These are phyloP conservation scores for Sphecodes monilicornis DNA, from an alignment of 2,888 invertebrate genomes.

Conservation along the genomic window DNA sequence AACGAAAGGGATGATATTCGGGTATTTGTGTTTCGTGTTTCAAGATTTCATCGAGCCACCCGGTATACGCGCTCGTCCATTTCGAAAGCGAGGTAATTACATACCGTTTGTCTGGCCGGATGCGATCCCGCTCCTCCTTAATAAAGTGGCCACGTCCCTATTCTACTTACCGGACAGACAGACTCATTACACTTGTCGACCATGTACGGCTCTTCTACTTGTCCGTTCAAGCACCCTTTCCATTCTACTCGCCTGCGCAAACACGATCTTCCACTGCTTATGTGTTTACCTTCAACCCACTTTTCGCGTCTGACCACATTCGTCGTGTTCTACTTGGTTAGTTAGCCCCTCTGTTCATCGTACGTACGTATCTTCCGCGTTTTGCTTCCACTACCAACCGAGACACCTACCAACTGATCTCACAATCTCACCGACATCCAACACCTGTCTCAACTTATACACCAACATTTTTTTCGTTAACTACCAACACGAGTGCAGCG, in stretches of 20 bases:
- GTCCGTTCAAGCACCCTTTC: constrained; percentile 16
- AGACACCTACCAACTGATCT: neutral
- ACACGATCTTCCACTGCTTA: constrained; percentile 16
- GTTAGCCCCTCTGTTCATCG: constrained; percentile 1
- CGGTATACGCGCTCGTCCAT: neutral
- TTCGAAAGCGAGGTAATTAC: neutral
- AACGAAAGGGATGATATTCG: too few species aligned
- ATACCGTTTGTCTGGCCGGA: neutral
- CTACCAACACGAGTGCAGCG: too few species aligned
- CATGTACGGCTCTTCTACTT: neutral
- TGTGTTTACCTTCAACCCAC: neutral
- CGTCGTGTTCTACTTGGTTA: constrained; percentile 12
- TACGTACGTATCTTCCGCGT: neutral
- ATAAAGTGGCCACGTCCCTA: constrained; percentile 7
- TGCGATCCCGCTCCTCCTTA: constrained; percentile 14
- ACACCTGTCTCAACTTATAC: neutral
- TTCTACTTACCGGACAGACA: constrained; percentile 22
- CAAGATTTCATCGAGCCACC: neutral
- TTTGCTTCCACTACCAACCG: neutral
- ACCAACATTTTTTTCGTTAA: too few species aligned
- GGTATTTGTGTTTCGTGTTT: neutral
- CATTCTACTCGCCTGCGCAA: constrained; percentile 27
- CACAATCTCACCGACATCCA: neutral
- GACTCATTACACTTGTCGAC: constrained; percentile 24
- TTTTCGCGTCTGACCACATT: constrained; percentile 7